Conservation (phyloP, 1,140 invertebrate species). For the Chionoecetes opilio region DNA sequence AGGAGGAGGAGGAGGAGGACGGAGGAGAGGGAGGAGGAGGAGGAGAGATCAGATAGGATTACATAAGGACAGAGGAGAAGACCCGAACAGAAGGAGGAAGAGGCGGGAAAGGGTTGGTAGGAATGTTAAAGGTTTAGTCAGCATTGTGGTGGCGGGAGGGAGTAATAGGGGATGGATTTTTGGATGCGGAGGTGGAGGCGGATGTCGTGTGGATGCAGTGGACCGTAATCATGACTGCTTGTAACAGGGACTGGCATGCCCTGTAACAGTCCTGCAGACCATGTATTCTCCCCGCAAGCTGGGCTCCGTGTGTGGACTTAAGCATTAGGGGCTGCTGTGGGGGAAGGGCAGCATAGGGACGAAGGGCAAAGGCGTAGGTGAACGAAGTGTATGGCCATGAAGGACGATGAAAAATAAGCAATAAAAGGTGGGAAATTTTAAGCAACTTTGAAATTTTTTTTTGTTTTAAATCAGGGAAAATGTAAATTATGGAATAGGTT, state of each 20-base stretch:
- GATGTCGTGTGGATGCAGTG: neutral
- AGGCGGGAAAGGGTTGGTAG: neutral
- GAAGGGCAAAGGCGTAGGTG: neutral
- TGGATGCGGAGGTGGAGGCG: neutral
- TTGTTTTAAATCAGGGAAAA: no score
- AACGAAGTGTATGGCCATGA: neutral
- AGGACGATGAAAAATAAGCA: neutral
- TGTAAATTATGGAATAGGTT: neutral
- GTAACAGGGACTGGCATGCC: constrained; percentile 25
- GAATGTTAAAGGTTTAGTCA: neutral
- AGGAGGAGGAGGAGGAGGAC: no score
- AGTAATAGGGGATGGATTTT: neutral
- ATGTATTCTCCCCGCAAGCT: neutral
- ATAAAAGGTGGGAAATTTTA: neutral
- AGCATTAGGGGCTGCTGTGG: neutral
- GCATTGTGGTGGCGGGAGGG: neutral
- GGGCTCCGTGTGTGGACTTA: neutral
- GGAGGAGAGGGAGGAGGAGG: no score
- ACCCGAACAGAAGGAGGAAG: neutral
- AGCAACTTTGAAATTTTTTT: no score
- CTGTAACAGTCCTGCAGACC: constrained; percentile 25
- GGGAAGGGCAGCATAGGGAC: neutral
- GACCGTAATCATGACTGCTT: constrained; percentile 28
- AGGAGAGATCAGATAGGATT: no score
- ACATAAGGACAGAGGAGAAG: neutral